Evolutionary conservation across 2,797 vertebrate species (phyloP), one percentile per base, ranked within the genome.

Genomic region (Poecilia velifera): DNA sequence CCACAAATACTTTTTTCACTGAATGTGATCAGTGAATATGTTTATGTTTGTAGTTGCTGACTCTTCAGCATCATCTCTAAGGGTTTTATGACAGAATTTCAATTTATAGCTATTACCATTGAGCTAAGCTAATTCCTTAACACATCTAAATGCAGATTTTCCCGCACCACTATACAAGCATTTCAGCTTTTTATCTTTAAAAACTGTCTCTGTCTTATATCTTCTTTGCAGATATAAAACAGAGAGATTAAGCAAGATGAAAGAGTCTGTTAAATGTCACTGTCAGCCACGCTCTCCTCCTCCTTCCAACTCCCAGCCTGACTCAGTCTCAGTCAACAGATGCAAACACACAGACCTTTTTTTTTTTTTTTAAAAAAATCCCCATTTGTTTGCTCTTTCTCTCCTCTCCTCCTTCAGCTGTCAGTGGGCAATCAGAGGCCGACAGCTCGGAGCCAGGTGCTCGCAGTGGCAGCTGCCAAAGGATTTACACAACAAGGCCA

Each of bases 391-490:
- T 79, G 64, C 14, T 83, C 39, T 85, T 82, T 87, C 62, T 82
- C 87, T 87, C 87, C 80, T 85, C 89, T 88, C 79, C 74, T 86
- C 86, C 84, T 82, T 83, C 93, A 93, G 92, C 91, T 94, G 93
- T 94, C 95, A 88, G 82, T 85, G 91, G 39, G 86, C 34, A 90
- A 94, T 94, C 92, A 89, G 81, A 92, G 93, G 89, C 95, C 91
- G 92, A 91, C 74, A 47, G 85, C 89, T 91, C 62, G 25, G 88
- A 85, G 91, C 94, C 95, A 96, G 94, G 93, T 96, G 94, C 85
- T 68, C 82, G 87, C 86, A 88, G 87, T 87, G 93, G 93, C 96
- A 96, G 94, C 94, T 96, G 95, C 78, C 34, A 4, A 74, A 18
- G 87, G 86, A 88, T 94, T 94, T 89, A 93, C 90, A 86, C 89